phyloP scores from a whole-genome alignment of 2,797 vertebrate species.

The Bryconaethiops microstoma region DNA sequence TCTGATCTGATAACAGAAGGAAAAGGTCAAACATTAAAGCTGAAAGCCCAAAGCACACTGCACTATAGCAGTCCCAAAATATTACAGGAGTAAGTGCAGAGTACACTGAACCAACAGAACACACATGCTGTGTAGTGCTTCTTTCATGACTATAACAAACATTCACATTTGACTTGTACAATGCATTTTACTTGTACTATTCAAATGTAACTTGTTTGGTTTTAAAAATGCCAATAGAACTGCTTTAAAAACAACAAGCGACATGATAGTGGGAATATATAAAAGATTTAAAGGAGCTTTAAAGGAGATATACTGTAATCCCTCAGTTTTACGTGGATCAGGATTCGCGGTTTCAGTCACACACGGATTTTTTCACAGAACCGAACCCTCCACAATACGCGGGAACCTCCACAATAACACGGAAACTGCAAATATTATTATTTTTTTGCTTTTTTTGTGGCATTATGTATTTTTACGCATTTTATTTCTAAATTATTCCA shows the following conservation, averaged over 20 bases:
- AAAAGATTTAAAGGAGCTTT: constrained; percentile 20
- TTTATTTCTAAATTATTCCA: too few species aligned
- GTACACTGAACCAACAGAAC: neutral
- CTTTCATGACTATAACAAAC: neutral
- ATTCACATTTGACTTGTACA: neutral
- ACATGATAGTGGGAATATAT: neutral
- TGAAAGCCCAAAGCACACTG: neutral
- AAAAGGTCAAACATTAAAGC: neutral
- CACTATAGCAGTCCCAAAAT: neutral
- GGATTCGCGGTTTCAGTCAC: too few species aligned
- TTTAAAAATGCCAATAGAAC: neutral
- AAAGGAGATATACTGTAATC: constrained; percentile 18
- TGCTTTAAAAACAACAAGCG: neutral
- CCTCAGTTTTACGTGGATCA: too few species aligned
- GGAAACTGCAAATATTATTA: too few species aligned
- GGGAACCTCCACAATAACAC: too few species aligned
- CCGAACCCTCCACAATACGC: too few species aligned
- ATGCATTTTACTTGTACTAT: neutral
- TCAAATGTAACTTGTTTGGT: neutral
- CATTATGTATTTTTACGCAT: too few species aligned
- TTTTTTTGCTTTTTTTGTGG: too few species aligned
- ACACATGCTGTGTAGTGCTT: neutral
- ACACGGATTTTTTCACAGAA: too few species aligned
- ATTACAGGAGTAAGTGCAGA: neutral
- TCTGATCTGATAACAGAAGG: constrained; percentile 82